Conservation (phyloP, 2,888 invertebrate genomes). For the Pteria penguin region DNA sequence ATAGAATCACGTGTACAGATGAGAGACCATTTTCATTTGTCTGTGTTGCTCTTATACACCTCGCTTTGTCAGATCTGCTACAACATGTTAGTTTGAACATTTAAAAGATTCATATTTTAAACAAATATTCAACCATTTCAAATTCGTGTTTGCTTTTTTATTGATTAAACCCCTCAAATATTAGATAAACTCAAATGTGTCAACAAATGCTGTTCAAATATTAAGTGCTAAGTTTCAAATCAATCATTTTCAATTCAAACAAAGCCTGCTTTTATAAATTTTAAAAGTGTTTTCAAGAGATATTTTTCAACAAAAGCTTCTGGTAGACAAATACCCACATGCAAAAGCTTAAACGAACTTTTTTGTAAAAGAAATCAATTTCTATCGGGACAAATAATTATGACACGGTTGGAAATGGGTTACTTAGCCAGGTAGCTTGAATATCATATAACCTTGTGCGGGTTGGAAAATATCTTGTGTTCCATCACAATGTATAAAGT, state of each 20-base stretch:
- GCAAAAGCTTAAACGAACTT: neutral
- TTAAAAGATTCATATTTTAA: neutral
- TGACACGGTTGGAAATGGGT: neutral
- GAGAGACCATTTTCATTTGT: too few species aligned
- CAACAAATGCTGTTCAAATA: slow-evolving; percentile 2
- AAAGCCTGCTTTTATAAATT: neutral
- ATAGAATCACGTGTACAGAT: too few species aligned
- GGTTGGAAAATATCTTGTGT: neutral
- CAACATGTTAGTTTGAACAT: neutral
- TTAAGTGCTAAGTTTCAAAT: neutral
- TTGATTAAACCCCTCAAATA: neutral
- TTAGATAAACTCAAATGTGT: neutral
- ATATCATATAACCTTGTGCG: neutral
- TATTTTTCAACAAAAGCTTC: neutral
- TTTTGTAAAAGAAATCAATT: neutral
- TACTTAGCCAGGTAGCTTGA: neutral
- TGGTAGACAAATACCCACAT: neutral
- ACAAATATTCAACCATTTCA: neutral
- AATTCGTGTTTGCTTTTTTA: slow-evolving; percentile 1
- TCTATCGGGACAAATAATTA: neutral
- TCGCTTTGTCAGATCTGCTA: too few species aligned
- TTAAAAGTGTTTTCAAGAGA: neutral
- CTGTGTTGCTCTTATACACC: too few species aligned
- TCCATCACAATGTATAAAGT: neutral
- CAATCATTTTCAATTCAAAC: neutral